Conservation (phyloP, 2,888 invertebrate genomes). For the Dynastes tityus region DNA sequence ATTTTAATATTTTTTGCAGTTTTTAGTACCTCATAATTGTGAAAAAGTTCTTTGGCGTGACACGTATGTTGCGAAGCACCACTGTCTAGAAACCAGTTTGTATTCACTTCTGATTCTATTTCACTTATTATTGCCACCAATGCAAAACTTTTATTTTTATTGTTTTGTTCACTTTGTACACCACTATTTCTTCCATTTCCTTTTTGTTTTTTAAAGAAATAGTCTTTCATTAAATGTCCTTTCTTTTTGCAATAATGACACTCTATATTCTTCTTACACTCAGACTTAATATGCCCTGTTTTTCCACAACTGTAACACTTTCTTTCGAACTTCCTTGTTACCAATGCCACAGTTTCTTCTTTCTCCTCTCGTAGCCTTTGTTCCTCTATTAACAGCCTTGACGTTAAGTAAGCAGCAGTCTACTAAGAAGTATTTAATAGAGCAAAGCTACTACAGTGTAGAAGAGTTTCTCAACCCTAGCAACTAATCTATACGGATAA, state of each 20-base stretch:
- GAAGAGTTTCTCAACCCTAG: no score
- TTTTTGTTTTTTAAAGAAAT: conserved; percentile 50
- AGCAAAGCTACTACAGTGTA: no score
- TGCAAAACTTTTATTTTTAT: conserved; percentile 31
- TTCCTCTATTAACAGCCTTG: no score
- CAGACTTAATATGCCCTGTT: conserved; percentile 12
- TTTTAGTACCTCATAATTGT: conserved; percentile 19
- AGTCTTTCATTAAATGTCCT: conserved; percentile 52
- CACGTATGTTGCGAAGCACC: conserved; percentile 22
- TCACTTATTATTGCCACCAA: conserved; percentile 21
- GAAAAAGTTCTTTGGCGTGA: conserved; percentile 11
- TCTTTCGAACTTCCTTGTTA: background rate
- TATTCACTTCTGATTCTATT: conserved; percentile 24
- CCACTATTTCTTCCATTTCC: conserved; percentile 8
- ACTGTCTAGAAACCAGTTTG: conserved; percentile 37
- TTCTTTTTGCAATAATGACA: conserved; percentile 55
- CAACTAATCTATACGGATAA: no score
- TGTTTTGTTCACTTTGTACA: background rate
- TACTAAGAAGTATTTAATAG: no score
- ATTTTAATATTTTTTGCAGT: conserved; percentile 50
- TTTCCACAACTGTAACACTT: conserved; percentile 36
- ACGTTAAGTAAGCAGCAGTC: no score
- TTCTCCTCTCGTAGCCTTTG: no score
- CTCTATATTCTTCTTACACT: conserved; percentile 45
- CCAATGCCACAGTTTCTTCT: no score